Evolutionary conservation across 1,140 invertebrate species (phyloP).

Genomic region (Plectrocnemia conspersa): DNA sequence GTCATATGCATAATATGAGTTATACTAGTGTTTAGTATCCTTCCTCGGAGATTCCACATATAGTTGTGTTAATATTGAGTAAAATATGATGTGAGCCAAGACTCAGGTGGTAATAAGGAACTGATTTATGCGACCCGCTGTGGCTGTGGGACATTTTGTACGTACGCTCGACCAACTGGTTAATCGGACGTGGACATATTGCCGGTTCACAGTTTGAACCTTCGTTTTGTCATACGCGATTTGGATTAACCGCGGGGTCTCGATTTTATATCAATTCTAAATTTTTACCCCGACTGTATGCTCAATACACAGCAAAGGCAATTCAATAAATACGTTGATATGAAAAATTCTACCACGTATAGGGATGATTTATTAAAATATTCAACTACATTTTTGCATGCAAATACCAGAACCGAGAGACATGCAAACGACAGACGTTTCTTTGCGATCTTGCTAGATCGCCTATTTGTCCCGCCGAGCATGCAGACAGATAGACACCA

Average conservation of each 20-base stretch:
- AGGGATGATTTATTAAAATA: too few relatives aligned
- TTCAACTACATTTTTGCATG: too few relatives aligned
- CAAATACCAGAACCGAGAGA: too few relatives aligned
- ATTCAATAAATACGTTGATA: not conserved
- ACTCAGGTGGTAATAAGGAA: slow-evolving; percentile 19
- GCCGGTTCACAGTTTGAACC: slow-evolving; percentile 15
- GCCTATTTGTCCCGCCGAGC: slow-evolving; percentile 13
- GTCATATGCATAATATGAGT: not conserved
- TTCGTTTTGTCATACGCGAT: slow-evolving; percentile 4
- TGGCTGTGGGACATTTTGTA: slow-evolving; percentile 11
- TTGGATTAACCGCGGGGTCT: too few relatives aligned
- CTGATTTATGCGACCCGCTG: slow-evolving; percentile 15
- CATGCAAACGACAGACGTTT: too few relatives aligned
- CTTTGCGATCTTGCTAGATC: too few relatives aligned
- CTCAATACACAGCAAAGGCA: not conserved
- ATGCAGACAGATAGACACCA: not conserved
- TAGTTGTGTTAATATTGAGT: slow-evolving; percentile 10
- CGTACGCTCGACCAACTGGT: slow-evolving; percentile 11
- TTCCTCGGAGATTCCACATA: not conserved
- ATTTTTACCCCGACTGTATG: slow-evolving; percentile 5
- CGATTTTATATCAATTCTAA: too few relatives aligned
- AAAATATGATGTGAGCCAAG: slow-evolving; percentile 9
- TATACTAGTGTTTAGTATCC: slow-evolving; percentile 2
- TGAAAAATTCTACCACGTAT: too few relatives aligned
- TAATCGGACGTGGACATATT: slow-evolving; percentile 23